Conservation (phyloP, 2,113 vertebrate genomes). For the Atherinomorus stipes region DNA sequence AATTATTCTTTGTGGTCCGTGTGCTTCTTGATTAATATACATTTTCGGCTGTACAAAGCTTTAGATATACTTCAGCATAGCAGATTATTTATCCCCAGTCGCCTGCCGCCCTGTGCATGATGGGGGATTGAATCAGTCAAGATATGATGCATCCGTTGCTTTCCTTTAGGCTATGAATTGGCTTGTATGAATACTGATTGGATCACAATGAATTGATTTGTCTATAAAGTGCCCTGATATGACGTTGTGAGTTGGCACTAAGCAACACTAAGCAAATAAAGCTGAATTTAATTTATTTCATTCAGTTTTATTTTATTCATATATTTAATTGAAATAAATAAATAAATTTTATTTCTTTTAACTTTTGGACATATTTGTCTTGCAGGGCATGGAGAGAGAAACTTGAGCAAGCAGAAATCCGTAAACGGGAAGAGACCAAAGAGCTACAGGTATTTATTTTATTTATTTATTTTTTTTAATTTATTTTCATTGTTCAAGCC, state of each 20-base stretch:
- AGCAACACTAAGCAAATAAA: no score
- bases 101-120: no score
- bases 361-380: neutral
- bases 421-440: conserved; percentile 91
- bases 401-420: conserved; percentile 90
- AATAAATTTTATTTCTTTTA: neutral
- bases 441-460: conserved; percentile 88
- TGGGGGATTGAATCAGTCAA: no score
- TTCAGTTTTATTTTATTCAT: neutral
- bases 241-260: no score
- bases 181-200: no score
- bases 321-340: no score
- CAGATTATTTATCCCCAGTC: no score
- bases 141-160: no score
- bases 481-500: no score
- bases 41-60: neutral
- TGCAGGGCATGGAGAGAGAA: conserved; percentile 93
- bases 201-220: no score
- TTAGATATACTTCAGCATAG: neutral
- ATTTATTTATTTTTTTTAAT: neutral
- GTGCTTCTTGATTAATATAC: neutral
- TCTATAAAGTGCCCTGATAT: no score
- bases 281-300: neutral
- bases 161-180: no score
- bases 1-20: neutral